Evolutionary conservation across 2,113 vertebrate genomes (phyloP), one percentile per base, ranked within the genome.

Genomic region (Cyanoderma ruficeps): DNA sequence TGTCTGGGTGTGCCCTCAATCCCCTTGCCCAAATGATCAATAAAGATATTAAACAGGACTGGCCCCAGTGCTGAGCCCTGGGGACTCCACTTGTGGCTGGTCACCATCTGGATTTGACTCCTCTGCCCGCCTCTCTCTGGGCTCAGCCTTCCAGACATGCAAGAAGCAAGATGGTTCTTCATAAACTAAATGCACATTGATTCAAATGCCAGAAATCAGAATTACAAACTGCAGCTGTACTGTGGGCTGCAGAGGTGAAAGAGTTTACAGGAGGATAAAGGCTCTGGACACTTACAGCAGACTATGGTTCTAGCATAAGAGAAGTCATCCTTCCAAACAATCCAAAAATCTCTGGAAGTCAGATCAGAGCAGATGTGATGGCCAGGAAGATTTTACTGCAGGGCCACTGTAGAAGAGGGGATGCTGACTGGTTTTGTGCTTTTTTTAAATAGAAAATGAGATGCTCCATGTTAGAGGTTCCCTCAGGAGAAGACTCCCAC

Each of bases 11-110:
- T 46, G 39, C 6, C 4, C 47, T 37, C 2, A 0, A 27, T 63
- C 2, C 6, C 39, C 47, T 37, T 27, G 7, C 15, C 28, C 7
- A 46, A 23, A 10, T 2, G 3, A 55, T 12, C 18, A 10, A 0
- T 39, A 14, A 64, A 28, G 49, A 28, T 13, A 46, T 41, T 41
- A 8, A 56, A n/a, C 13, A 61, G 33, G 21, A 31, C 28, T 39
- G n/a, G 28, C 18, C n/a, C 41, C 57, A 19, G 9, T 8, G 10
- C 23, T 28, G 59, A 84, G 19, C 42, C 22, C 28, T 47, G 15
- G 41, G 3, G 18, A 35, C 35, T 22, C 27, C 22, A 23, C 12
- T 33, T 33, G 35, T 37, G 22, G 9, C 41, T 6, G 2, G 47
- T 14, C 15, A 16, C 31, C 42, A 44, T 25, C 27, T 56, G 69